Base-by-base conservation (phyloP, 2,797 vertebrate genomes). In the Propithecus perrieri region DNA sequence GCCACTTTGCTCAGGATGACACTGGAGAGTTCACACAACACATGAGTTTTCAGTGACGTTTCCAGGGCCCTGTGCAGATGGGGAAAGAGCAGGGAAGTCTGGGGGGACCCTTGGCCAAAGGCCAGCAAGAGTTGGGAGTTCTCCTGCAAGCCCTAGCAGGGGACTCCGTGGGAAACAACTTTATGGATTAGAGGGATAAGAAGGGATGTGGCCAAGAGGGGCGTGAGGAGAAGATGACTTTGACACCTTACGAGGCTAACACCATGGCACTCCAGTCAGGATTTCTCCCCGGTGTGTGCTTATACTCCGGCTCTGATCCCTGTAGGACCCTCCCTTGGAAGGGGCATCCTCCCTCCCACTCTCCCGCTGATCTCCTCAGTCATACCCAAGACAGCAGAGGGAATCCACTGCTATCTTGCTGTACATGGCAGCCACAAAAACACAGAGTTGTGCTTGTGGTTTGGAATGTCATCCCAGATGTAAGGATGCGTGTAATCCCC, bases 151-250 rank as follows among this genome's bases (percentile, higher is more conserved):
- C 91, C 55, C 90, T 76, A 63, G 55, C 65, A 61, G 69, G 69
- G 95, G 96, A 95, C 18, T 97, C 97, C 94, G 4, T 94, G 95
- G 78, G 92, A 97, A 97, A 87, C 35, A 71, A 86, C 46, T 92
- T 89, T 84, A 84, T 17, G 91, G 85, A 94, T 67, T 43, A 89
- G 57, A 59, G 30, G 20, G 53, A 74, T 28, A 61, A 93, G 55
- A 26, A 63, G 93, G 87, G 67, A 79, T 38, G 35, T 53, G 65
- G 85, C 89, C 48, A 33, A 85, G 65, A 95, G 91, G 38, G 55
- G 76, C 20, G 0, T 78, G 83, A 92, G 41, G 76, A 92, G 24
- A 72, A 89, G 87, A 87, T 5, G 33, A 46, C 83, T 75, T 72
- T 74, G 50, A 24, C 65, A 92, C 14, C 2, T 81, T 30, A 33